Percentiles rank a stretch among this genome's conserved stretches.
Conservation (phyloP, 2,888 invertebrate species). For the Azorinus chamasolen region DNA sequence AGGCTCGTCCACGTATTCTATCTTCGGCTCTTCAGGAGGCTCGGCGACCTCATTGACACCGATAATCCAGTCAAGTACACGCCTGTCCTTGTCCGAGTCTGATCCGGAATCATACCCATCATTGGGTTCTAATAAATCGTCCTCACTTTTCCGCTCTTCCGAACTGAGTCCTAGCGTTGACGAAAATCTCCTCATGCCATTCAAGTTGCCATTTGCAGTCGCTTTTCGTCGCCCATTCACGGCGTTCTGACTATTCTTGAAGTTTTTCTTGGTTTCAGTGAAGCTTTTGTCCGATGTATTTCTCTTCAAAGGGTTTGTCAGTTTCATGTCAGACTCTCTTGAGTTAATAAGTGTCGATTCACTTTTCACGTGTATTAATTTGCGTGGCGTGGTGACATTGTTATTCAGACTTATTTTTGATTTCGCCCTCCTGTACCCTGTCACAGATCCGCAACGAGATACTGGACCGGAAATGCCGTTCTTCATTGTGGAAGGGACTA, state of each 20-base stretch:
- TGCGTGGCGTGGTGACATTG: slow-evolving; percentile 47
- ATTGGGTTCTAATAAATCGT: slow-evolving; percentile 31
- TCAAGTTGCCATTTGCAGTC: slow-evolving; percentile 41
- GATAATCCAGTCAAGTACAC: slow-evolving; percentile 69
- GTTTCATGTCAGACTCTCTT: neutral
- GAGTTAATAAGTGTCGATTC: slow-evolving; percentile 13
- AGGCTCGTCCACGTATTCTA: slow-evolving; percentile 68
- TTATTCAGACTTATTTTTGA: slow-evolving; percentile 58
- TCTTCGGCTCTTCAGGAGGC: slow-evolving; percentile 64
- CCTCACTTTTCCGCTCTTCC: slow-evolving; percentile 41
- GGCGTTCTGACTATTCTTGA: slow-evolving; percentile 18
- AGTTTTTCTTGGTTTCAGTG: slow-evolving; percentile 28
- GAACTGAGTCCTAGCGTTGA: slow-evolving; percentile 56
- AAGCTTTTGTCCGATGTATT: slow-evolving; percentile 60
- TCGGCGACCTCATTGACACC: slow-evolving; percentile 65
- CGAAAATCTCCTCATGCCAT: slow-evolving; percentile 63
- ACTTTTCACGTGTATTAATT: slow-evolving; percentile 34
- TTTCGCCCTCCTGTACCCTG: slow-evolving; percentile 29
- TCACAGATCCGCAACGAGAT: slow-evolving; percentile 16
- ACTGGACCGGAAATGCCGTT: neutral
- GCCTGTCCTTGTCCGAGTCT: slow-evolving; percentile 64
- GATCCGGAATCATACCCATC: slow-evolving; percentile 60
- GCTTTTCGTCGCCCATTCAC: slow-evolving; percentile 23
- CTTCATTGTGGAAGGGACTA: slow-evolving; percentile 18
- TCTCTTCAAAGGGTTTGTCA: slow-evolving; percentile 31